Conservation (phyloP, 2,113 vertebrate genomes). For the Myiopsitta monachus region DNA sequence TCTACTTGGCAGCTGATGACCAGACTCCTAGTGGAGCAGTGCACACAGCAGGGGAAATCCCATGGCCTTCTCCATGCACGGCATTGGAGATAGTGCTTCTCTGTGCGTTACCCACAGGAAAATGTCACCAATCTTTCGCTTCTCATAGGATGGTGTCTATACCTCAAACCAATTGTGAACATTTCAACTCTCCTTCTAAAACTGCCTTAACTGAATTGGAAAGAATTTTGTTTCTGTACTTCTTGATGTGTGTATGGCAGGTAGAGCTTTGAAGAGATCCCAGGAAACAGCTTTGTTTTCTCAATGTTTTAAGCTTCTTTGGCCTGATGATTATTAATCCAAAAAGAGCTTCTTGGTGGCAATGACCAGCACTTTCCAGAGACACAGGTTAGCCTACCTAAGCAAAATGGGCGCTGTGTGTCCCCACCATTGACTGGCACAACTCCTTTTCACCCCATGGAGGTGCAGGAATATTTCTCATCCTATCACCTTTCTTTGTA, state of each 20-base stretch:
- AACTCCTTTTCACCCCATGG: background rate
- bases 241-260: background rate
- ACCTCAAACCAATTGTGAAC: background rate
- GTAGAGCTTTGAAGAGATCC: background rate
- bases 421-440: background rate
- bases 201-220: background rate
- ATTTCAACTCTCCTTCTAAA: background rate
- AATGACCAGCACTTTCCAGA: background rate
- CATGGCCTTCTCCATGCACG: background rate
- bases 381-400: background rate
- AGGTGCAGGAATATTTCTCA: background rate
- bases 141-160: background rate
- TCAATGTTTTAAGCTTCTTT: background rate
- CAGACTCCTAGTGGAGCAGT: background rate
- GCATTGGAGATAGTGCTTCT: background rate
- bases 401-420: background rate
- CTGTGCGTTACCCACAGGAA: background rate
- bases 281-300: background rate
- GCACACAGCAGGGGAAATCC: accelerated
- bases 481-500: background rate
- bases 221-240: background rate
- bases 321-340: background rate
- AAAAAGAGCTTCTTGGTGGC: background rate
- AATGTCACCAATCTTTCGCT: background rate
- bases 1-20: background rate